Evolutionary conservation across 2,113 vertebrate species (phyloP), one percentile per base, ranked within the genome.

Genomic region (Hirundichthys speculiger): DNA sequence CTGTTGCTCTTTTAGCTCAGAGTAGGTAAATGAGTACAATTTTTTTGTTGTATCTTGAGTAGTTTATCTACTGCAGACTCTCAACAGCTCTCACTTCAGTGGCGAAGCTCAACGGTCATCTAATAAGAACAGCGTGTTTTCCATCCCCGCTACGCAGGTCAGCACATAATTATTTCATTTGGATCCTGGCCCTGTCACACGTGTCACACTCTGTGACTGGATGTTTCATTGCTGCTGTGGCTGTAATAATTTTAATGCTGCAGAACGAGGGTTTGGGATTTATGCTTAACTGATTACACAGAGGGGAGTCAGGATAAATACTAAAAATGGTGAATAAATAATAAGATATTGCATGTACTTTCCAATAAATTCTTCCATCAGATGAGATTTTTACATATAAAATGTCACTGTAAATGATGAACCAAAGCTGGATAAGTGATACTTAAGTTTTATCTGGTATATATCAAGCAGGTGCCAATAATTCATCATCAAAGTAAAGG

Each of bases 121-220:
- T 77, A 85, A 87, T 58, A 64, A 86, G 77, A 74, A 54, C 82
- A 87, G 81, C 85, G 73, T 87, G 85, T 87, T 85, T 84, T 88
- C 83, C 82, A 77, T 65, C 3, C 46, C 50, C 67, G 63, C 38
- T 69, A 42, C 50, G 67, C 68, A 16, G 47, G 69, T 69, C 67
- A 76, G 60, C 61, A 63, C 82, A 83, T 77, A 59, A 72, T 79
- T 75, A 74, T 81, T 79, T 73, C 59, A 30, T 61, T 84, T 83
- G 75, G 77, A 81, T 50, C 45, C 15, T 27, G 55, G 62, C 56
- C 59, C 53, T 71, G 67, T 84, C 87, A 80, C 77, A 72, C 78
- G 79, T 80, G 76, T 84, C 73, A 76, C 78, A 79, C 67, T 58
- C 61, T 67, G 69, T 72, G 54, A 47, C 68, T 79, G 58, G 64